Evolutionary conservation across 37 sponge, comb jelly and placozoan genomes (phyloP).

Genomic region (Diacarnus erythraeanus): DNA sequence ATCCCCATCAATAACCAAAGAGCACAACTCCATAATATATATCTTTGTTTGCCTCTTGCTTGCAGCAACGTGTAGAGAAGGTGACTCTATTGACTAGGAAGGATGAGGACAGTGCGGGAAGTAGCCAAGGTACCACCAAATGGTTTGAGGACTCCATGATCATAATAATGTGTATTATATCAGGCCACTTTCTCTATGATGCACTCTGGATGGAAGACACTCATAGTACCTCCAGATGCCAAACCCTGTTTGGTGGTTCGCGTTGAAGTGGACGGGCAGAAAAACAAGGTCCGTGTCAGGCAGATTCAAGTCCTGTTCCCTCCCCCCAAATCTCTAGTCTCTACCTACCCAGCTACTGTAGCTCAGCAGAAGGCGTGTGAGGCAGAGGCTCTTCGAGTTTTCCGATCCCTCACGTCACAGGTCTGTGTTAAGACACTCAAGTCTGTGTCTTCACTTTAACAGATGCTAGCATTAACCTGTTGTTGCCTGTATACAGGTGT

Average conservation of each 20-base stretch:
- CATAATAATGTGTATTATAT: no score
- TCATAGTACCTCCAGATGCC: slow-evolving; percentile 16
- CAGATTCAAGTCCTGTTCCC: slow-evolving; percentile 67
- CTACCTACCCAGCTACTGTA: slow-evolving; percentile 26
- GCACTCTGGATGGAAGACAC: slow-evolving; percentile 69
- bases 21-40: no score
- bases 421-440: no score
- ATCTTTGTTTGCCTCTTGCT: no score
- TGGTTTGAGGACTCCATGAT: no score
- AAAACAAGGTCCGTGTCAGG: slow-evolving; percentile 72
- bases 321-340: slow-evolving; percentile 26
- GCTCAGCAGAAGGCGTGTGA: slow-evolving; percentile 85
- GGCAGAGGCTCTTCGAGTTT: slow-evolving; percentile 79
- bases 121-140: slow-evolving; percentile 90
- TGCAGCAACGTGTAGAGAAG: slow-evolving; percentile 53
- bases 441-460: no score
- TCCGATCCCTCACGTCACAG: slow-evolving; percentile 90
- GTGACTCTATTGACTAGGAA: slow-evolving; percentile 36
- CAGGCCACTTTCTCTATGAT: slow-evolving; percentile 49
- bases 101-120: slow-evolving; percentile 77
- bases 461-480: no score
- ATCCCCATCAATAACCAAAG: no score
- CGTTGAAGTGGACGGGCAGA: slow-evolving; percentile 66
- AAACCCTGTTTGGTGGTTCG: slow-evolving; percentile 36
- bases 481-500: no score